These are phyloP conservation scores for Sycobia sp. DNA, from an alignment of 1,140 invertebrate species.

Conservation along the genomic window DNA sequence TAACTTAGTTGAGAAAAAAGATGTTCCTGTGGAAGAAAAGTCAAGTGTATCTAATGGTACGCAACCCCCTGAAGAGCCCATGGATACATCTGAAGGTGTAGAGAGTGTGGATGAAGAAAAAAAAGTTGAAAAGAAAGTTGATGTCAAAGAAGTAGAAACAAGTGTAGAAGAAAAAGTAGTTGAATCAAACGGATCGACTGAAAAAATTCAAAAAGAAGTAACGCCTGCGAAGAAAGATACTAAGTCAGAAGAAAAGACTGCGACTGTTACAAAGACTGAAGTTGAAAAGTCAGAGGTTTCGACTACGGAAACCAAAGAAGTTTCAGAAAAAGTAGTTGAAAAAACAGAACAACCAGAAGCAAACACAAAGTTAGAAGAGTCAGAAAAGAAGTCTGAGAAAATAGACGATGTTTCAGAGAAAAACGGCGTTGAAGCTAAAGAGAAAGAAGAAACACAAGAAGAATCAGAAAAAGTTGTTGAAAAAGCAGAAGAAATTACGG, in stretches of 20 bases:
- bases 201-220: constrained; percentile 8
- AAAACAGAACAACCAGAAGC: background rate
- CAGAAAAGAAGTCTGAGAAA: constrained; percentile 11
- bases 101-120: constrained; percentile 37
- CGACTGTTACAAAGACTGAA: constrained; percentile 22
- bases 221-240: constrained; percentile 21
- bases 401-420: background rate
- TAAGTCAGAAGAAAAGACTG: constrained; percentile 29
- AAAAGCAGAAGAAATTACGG: constrained; percentile 32
- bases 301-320: constrained; percentile 29
- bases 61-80: constrained; percentile 42
- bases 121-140: constrained; percentile 18
- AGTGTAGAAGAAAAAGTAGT: constrained; percentile 20
- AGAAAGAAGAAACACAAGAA: background rate
- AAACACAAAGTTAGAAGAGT: constrained; percentile 26
- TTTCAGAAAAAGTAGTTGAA: constrained; percentile 30
- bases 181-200: background rate
- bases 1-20: constrained; percentile 25
- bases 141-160: constrained; percentile 16
- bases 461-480: background rate
- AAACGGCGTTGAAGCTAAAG: background rate
- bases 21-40: constrained; percentile 20
- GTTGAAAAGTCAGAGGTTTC: constrained; percentile 30
- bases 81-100: constrained; percentile 50
- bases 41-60: background rate